A percentile compares a stretch with the other conserved stretches of the same genome.
Evolutionary conservation across 2,797 vertebrate species (phyloP).

Genomic region (Sebastes trivittatus): DNA sequence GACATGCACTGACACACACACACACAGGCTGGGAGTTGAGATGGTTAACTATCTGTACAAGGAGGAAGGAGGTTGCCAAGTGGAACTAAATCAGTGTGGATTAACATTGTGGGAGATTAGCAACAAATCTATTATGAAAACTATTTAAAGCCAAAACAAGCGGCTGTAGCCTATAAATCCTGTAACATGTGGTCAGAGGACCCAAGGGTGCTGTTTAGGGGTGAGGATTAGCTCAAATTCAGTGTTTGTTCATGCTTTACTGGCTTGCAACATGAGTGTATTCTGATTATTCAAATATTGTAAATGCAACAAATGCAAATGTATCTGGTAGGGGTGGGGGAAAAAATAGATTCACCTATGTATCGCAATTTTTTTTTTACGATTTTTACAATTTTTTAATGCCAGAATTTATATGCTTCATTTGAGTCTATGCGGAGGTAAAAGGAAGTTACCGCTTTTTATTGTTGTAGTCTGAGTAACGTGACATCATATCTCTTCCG

Average conservation of each 20-base stretch:
- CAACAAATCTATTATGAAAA: constrained; percentile 54
- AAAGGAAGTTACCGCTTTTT: too few relatives aligned
- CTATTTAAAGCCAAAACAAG: constrained; percentile 37
- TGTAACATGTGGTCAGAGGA: constrained; percentile 39
- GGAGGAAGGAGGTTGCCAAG: constrained; percentile 15
- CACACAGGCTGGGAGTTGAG: constrained; percentile 21
- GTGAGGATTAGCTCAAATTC: constrained; percentile 35
- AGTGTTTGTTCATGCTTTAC: background rate
- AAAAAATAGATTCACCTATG: too few relatives aligned
- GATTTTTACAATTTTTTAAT: too few relatives aligned
- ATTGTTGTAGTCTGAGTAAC: too few relatives aligned
- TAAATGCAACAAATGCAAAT: background rate
- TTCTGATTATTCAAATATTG: constrained; percentile 7
- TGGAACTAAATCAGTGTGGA: constrained; percentile 41
- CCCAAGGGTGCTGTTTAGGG: constrained; percentile 19
- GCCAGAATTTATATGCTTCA: too few relatives aligned
- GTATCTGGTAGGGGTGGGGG: background rate
- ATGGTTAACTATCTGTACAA: constrained; percentile 33
- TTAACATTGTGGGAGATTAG: constrained; percentile 51
- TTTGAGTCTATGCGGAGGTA: too few relatives aligned
- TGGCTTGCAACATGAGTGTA: background rate
- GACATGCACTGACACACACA: background rate
- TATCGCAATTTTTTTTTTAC: too few relatives aligned
- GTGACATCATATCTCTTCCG: too few relatives aligned
- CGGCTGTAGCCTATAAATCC: constrained; percentile 28